Conservation (phyloP, 2,797 vertebrate genomes). For the Hyperoplus immaculatus region DNA sequence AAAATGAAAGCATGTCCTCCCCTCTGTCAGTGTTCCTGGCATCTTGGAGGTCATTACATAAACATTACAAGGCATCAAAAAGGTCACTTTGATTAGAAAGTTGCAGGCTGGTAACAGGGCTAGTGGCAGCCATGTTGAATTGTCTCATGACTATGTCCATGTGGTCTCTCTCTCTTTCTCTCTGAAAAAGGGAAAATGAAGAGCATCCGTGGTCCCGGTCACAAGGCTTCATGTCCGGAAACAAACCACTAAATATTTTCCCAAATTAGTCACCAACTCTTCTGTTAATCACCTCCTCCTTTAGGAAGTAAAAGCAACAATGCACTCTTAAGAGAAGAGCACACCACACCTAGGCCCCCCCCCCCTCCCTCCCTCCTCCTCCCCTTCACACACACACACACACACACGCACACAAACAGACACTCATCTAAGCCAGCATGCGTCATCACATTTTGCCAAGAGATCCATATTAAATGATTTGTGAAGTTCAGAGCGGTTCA, state of each 20-base stretch:
- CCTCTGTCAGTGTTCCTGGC: neutral
- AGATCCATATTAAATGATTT: constrained; percentile 6
- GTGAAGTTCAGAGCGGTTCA: neutral
- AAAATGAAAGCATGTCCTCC: neutral
- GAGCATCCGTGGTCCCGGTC: constrained; percentile 65
- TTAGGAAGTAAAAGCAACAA: constrained; percentile 76
- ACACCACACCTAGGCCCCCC: constrained; percentile 43
- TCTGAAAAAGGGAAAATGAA: constrained; percentile 69
- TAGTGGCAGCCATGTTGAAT: constrained; percentile 68
- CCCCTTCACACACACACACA: neutral
- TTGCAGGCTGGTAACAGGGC: constrained; percentile 16
- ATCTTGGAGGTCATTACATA: constrained; percentile 12
- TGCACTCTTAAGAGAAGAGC: constrained; percentile 45
- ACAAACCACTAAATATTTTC: constrained; percentile 69
- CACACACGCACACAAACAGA: neutral
- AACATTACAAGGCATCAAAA: constrained; percentile 16
- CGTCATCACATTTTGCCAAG: constrained; percentile 30
- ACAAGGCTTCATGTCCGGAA: constrained; percentile 72
- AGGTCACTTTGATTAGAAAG: constrained; percentile 38
- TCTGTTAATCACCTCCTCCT: constrained; percentile 74
- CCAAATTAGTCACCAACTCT: constrained; percentile 80
- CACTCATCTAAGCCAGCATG: neutral
- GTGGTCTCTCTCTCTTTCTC: constrained; percentile 49
- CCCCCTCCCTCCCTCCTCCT: neutral
- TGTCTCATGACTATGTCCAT: constrained; percentile 73